Percentiles rank a stretch among this genome's conserved stretches.
Evolutionary conservation across 2,797 vertebrate species (phyloP).

Genomic region (Champsocephalus esox): DNA sequence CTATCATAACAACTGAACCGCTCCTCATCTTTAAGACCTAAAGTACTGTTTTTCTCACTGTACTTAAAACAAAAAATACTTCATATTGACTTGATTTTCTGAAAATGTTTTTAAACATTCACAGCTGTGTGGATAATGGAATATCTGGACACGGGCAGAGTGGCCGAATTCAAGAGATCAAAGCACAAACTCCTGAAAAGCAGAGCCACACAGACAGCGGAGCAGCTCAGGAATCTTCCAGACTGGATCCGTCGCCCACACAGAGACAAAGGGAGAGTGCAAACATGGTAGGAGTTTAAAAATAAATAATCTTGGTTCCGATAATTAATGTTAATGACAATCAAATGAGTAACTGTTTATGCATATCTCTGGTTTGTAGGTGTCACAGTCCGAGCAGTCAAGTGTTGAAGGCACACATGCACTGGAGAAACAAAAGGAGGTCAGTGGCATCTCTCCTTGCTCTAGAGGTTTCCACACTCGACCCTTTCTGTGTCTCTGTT

Average conservation of each 20-base stretch:
- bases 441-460: conserved; percentile 26
- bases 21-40: neutral
- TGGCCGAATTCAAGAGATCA: conserved; percentile 54
- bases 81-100: neutral
- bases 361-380: conserved; percentile 50
- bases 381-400: conserved; percentile 46
- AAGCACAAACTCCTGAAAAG: conserved; percentile 31
- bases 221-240: conserved; percentile 38
- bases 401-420: conserved; percentile 32
- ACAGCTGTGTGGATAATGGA: conserved; percentile 63
- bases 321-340: neutral
- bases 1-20: neutral
- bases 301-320: neutral
- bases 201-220: conserved; percentile 17
- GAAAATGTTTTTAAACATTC: neutral
- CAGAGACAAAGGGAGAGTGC: conserved; percentile 46
- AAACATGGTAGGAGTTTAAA: conserved; percentile 60
- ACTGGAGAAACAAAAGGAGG: conserved; percentile 49
- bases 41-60: neutral
- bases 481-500: neutral
- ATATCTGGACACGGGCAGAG: conserved; percentile 56
- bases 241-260: conserved; percentile 46
- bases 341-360: neutral
- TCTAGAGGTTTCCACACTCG: neutral
- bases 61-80: neutral